Percentiles rank a stretch among this genome's conserved stretches.
phyloP scores from a whole-genome alignment of 2,888 invertebrate species.

The Oscheius sp. region DNA sequence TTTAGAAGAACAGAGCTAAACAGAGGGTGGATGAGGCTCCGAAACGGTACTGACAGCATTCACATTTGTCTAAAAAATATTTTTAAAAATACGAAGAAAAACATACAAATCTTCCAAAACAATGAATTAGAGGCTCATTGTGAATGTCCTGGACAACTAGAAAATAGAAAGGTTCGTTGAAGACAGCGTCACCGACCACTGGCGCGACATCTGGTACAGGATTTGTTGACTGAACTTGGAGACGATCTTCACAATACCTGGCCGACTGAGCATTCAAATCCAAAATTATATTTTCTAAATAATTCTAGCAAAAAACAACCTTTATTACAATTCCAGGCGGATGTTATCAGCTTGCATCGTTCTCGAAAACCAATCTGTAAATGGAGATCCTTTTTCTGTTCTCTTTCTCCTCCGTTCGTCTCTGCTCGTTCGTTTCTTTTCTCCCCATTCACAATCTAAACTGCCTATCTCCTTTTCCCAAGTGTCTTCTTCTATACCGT shows the following conservation, averaged over 20 bases:
- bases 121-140: constrained; percentile 20
- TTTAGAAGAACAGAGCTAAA: too few species aligned
- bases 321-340: background rate
- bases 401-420: too few species aligned
- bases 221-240: background rate
- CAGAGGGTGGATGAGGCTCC: too few species aligned
- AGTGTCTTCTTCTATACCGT: background rate
- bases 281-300: background rate
- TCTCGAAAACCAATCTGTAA: constrained; percentile 2
- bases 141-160: constrained; percentile 26
- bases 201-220: background rate
- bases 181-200: background rate
- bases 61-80: too few species aligned
- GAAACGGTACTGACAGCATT: too few species aligned
- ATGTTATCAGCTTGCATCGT: background rate
- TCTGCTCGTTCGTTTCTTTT: background rate
- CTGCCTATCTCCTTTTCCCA: too few species aligned
- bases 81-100: background rate
- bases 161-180: constrained; percentile 29
- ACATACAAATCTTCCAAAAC: constrained; percentile 20
- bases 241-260: constrained; percentile 7
- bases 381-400: background rate
- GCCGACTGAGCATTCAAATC: background rate
- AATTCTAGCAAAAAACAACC: background rate
- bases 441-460: background rate